Percentiles rank a stretch among this genome's conserved stretches.
Evolutionary conservation across 1,140 invertebrate genomes (phyloP).

Genomic region (Zophobas morio): DNA sequence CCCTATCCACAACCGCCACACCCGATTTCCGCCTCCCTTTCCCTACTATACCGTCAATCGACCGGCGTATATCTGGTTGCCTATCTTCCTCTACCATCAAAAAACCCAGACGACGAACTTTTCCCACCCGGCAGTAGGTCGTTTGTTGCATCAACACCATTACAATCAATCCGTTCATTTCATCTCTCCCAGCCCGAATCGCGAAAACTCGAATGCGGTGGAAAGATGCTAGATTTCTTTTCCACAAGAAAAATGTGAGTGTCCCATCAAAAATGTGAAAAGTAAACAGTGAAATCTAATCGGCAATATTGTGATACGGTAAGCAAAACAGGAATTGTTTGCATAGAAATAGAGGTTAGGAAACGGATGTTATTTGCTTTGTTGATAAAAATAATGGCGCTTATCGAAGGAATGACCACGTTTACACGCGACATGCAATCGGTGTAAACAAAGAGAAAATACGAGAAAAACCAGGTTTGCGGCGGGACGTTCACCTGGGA

Average conservation of each 20-base stretch:
- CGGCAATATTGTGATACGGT: constrained; percentile 19
- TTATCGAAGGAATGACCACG: constrained; percentile 22
- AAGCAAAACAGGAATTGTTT: constrained; percentile 31
- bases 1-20: too few relatives aligned
- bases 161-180: constrained; percentile 36
- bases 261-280: constrained; percentile 16
- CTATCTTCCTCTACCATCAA: background rate
- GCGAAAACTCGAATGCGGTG: constrained; percentile 6
- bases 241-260: background rate
- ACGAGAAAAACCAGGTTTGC: background rate
- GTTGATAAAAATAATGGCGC: constrained; percentile 33
- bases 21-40: too few relatives aligned
- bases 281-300: constrained; percentile 6
- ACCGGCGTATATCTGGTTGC: background rate
- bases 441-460: background rate
- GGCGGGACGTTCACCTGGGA: background rate
- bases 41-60: background rate
- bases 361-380: constrained; percentile 24
- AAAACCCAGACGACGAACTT: constrained; percentile 9
- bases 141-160: constrained; percentile 27
- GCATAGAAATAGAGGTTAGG: constrained; percentile 27
- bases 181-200: constrained; percentile 14
- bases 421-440: background rate
- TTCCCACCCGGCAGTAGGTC: constrained; percentile 40
- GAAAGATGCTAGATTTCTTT: background rate